These are phyloP conservation scores for Galeopterus variegatus DNA, from an alignment of 2,113 vertebrate species.

Conservation along the genomic window DNA sequence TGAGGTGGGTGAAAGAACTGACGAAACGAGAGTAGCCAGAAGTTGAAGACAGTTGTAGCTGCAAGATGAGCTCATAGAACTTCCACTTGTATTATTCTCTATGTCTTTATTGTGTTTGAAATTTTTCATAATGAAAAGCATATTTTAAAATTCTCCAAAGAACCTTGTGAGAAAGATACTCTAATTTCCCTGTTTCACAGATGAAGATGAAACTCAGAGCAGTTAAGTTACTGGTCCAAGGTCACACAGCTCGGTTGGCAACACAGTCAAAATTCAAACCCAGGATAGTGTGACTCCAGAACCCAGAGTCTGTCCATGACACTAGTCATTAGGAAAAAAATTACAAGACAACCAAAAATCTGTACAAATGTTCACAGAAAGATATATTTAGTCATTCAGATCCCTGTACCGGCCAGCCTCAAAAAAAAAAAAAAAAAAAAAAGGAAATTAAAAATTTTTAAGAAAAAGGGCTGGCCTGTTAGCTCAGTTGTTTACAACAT, in stretches of 20 bases:
- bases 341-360: neutral
- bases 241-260: neutral
- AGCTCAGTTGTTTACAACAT: too few relatives aligned
- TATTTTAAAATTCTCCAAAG: neutral
- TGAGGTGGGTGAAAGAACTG: neutral
- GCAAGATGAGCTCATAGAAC: fast-evolving
- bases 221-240: neutral
- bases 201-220: neutral
- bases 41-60: fast-evolving
- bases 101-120: neutral
- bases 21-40: neutral
- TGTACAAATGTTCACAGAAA: neutral
- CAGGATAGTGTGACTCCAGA: neutral
- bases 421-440: too few relatives aligned
- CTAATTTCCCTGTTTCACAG: neutral
- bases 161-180: neutral
- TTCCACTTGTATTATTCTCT: neutral
- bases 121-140: neutral
- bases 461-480: too few relatives aligned
- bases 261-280: neutral
- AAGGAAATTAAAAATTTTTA: too few relatives aligned
- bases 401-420: too few relatives aligned
- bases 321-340: neutral
- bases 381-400: neutral
- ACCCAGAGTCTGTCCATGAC: neutral